Percentiles rank a stretch among this genome's conserved stretches.
Evolutionary conservation across 2,797 vertebrate species (phyloP).

Genomic region (Ctenosaura bakeri): DNA sequence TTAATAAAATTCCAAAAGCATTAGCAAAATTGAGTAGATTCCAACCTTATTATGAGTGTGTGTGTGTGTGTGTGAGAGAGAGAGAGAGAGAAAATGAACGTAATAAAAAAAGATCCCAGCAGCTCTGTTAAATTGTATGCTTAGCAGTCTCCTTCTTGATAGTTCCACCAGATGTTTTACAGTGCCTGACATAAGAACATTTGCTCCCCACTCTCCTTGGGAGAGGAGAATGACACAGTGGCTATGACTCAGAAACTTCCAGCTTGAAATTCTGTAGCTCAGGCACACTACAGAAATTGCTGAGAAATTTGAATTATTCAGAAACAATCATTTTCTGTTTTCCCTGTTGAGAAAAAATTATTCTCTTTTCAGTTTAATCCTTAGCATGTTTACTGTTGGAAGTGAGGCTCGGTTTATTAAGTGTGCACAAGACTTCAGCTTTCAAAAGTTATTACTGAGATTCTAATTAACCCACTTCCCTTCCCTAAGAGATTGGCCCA

Average conservation of each 20-base stretch:
- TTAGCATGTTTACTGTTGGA: conserved; percentile 1
- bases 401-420: background rate
- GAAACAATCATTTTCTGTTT: background rate
- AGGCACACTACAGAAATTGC: background rate
- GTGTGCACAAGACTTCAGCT: background rate
- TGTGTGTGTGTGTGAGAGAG: background rate
- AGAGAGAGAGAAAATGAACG: conserved; percentile 74
- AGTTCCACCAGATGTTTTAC: conserved; percentile 80
- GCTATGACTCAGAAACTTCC: conserved; percentile 48
- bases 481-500: background rate
- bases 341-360: conserved; percentile 19
- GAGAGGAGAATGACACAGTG: conserved; percentile 68
- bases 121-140: conserved; percentile 80
- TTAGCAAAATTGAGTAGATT: conserved; percentile 80
- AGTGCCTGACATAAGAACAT: conserved; percentile 57
- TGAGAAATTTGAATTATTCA: conserved; percentile 15
- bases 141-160: conserved; percentile 74
- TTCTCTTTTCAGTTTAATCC: background rate
- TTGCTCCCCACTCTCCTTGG: conserved; percentile 41
- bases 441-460: background rate
- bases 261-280: conserved; percentile 39
- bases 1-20: conserved; percentile 84
- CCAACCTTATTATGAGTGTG: conserved; percentile 71
- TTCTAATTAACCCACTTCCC: background rate
- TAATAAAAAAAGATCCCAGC: conserved; percentile 78